Percentiles rank a stretch among this genome's conserved stretches.
phyloP scores from a whole-genome alignment of 2,888 invertebrate species.

The Polydrusus tereticollis region DNA sequence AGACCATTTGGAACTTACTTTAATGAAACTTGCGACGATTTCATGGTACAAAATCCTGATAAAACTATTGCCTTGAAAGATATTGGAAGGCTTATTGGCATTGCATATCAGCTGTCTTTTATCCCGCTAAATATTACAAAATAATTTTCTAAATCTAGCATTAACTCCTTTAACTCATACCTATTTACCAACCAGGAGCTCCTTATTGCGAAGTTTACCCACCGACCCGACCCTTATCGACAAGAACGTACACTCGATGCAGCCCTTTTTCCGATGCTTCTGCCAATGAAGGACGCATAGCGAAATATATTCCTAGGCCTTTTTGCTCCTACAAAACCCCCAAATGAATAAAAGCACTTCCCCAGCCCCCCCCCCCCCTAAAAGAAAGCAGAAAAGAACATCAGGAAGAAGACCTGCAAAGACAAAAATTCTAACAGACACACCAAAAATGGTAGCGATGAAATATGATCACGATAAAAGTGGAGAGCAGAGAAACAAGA shows the following conservation, averaged over 20 bases:
- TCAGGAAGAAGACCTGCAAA: background rate
- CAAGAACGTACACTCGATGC: background rate
- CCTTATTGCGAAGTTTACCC: background rate
- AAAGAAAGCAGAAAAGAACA: background rate
- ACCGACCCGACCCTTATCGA: background rate
- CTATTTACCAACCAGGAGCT: background rate
- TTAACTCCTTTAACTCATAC: background rate
- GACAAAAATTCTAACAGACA: background rate
- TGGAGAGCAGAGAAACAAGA: background rate
- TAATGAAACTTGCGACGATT: too few relatives aligned
- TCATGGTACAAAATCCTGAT: too few relatives aligned
- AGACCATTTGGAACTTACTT: too few relatives aligned
- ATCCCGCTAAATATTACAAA: background rate
- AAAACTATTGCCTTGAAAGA: too few relatives aligned
- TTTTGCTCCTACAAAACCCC: background rate
- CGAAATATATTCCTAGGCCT: background rate
- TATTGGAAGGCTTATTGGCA: too few relatives aligned
- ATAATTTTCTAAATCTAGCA: background rate
- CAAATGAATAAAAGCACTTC: background rate
- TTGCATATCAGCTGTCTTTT: too few relatives aligned
- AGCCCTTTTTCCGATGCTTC: too few relatives aligned
- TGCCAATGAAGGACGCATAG: background rate
- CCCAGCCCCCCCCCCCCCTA: background rate
- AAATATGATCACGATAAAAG: background rate
- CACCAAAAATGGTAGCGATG: background rate